phyloP scores from a whole-genome alignment of 2,888 invertebrate species.

The Lasioglossum villosulum region DNA sequence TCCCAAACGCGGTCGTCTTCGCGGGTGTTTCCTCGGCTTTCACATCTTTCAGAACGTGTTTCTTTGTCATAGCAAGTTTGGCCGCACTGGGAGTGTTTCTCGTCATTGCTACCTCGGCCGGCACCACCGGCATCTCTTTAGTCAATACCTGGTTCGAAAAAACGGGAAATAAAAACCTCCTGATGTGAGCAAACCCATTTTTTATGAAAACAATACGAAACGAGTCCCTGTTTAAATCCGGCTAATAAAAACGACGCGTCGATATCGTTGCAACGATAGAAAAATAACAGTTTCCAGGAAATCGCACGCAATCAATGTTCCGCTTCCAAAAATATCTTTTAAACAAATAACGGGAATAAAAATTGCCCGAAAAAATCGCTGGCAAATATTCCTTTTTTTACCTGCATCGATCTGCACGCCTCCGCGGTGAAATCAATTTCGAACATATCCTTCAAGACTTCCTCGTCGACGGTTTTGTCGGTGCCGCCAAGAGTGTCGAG shows the following conservation, averaged over 20 bases:
- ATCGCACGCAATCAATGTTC: not conserved
- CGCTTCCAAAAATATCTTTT: not conserved
- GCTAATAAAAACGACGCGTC: not conserved
- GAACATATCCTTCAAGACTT: conserved; percentile 86
- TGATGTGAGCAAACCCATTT: not conserved
- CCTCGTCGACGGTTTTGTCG: conserved; percentile 85
- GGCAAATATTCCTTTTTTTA: conserved; percentile 44
- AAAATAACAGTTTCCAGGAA: not conserved
- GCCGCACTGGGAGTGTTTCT: conserved; percentile 85
- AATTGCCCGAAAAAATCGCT: not conserved
- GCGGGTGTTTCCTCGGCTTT: conserved; percentile 85
- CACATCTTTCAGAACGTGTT: conserved; percentile 85
- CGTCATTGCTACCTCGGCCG: conserved; percentile 86
- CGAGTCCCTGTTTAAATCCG: not conserved
- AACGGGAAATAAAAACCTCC: not conserved
- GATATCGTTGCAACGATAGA: not conserved
- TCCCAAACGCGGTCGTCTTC: conserved; percentile 86
- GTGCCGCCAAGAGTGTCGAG: conserved; percentile 85
- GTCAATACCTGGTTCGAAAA: conserved; percentile 82
- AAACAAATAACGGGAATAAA: not conserved
- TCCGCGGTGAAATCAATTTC: conserved; percentile 84
- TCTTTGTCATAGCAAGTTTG: conserved; percentile 85
- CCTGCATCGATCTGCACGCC: conserved; percentile 79
- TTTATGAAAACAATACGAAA: not conserved
- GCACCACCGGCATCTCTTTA: conserved; percentile 87